Evolutionary conservation across 1,140 invertebrate genomes (phyloP).

Genomic region (Microplitis mediator): DNA sequence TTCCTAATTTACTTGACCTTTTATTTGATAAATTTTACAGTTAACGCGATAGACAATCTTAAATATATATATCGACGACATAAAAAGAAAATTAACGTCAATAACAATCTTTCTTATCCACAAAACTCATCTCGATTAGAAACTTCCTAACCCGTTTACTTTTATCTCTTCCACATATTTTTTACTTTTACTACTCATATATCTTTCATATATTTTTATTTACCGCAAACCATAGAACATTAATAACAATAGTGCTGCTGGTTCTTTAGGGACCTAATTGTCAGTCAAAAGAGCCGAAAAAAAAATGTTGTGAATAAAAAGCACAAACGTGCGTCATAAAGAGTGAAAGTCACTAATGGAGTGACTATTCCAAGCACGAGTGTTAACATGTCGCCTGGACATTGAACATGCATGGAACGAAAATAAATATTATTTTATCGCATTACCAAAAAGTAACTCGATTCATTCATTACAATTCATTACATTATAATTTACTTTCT

Average conservation of each 20-base stretch:
- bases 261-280: neutral
- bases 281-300: neutral
- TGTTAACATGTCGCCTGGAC: conserved; percentile 3
- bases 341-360: conserved; percentile 37
- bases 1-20: no score
- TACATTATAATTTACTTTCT: no score
- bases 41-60: no score
- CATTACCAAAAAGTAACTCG: neutral
- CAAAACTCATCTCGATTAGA: neutral
- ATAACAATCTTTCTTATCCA: neutral
- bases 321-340: conserved; percentile 30
- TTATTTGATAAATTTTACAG: no score
- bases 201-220: neutral
- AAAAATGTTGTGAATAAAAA: no score
- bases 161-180: neutral
- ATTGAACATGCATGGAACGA: neutral
- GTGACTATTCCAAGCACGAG: conserved; percentile 36
- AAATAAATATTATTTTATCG: conserved; percentile 7
- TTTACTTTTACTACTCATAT: neutral
- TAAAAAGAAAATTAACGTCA: neutral
- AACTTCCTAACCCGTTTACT: neutral
- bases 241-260: neutral
- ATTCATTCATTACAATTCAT: neutral
- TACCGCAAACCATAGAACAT: neutral
- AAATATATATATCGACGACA: neutral